These are phyloP conservation scores for Ceratina australensis DNA, from an alignment of 1,140 invertebrate genomes.

Conservation along the genomic window DNA sequence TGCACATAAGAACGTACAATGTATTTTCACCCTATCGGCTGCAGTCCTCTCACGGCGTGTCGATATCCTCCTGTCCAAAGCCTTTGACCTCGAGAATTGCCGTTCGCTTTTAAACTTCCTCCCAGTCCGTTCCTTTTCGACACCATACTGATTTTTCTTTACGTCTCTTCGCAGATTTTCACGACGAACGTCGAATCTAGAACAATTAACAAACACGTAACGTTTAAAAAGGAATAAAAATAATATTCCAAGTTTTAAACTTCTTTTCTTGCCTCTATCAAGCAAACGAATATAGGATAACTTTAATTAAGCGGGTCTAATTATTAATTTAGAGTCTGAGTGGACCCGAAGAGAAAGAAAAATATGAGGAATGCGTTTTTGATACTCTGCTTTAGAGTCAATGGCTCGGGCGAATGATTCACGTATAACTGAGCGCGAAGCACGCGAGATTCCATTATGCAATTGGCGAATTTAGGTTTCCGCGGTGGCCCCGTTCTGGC, in stretches of 20 bases:
- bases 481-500: conserved; percentile 6
- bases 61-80: conserved; percentile 42
- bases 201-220: conserved; percentile 29
- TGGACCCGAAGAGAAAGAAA: not conserved
- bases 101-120: conserved; percentile 31
- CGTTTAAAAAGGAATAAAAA: not conserved
- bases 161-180: not conserved
- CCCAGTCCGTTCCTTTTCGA: conserved; percentile 9
- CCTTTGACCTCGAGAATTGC: conserved; percentile 44
- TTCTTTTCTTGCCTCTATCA: conserved; percentile 19
- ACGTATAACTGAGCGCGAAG: too few relatives aligned
- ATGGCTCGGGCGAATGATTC: not conserved
- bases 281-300: not conserved
- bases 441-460: conserved; percentile 33
- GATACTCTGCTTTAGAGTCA: not conserved
- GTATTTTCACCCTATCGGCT: conserved; percentile 39
- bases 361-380: conserved; percentile 5
- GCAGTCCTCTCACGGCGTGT: conserved; percentile 42
- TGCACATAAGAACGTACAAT: conserved; percentile 45
- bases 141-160: conserved; percentile 18
- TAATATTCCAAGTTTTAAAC: conserved; percentile 1
- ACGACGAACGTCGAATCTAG: not conserved
- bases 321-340: conserved; percentile 3
- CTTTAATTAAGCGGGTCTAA: conserved; percentile 29
- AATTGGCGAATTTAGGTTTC: conserved; percentile 42